Base-by-base conservation (phyloP, 2,113 vertebrate genomes). In the Bucco capensis region DNA sequence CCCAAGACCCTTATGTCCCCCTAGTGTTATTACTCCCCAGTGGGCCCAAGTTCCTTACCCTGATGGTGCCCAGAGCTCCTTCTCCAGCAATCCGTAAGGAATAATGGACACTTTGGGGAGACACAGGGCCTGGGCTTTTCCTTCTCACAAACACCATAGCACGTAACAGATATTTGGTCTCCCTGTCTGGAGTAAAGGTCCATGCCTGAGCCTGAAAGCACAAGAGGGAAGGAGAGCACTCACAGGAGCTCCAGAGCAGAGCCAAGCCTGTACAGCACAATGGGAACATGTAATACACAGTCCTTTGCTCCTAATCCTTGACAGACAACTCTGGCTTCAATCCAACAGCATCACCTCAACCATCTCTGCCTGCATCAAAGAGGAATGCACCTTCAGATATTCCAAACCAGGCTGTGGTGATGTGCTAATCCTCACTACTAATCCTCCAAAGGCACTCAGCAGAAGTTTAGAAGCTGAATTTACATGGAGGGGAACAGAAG, bases 151-250 rank as follows among this genome's bases (percentile, higher is more conserved):
- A 96, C 60, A 99, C 96, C 44, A 72, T 80, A 17, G 98, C 96
- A 91, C 79, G 98, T 86, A 98, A 92, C 40, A 96, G 95, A 87
- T 98, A 98, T 64, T 96, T 96, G 91, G 79, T 97, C 84, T 98
- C 93, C 72, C 97, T 97, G 77, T 95, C 49, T 28, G 99, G 99
- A 51, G 93, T 97, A 95, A 99, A 99, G 67, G 96, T 98, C 99
- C 99, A 99, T 0, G 73, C 95, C 94, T 99, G 98, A 23, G 96
- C 94, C 99, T 99, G 85, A 61, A 92, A 95, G 42, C 44, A 86
- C 57, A 95, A 65, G 19, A 67, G 14, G 4, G 27, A 74, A 64
- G 17, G 37, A 80, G 12, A 60, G 10, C 8, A 5, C 27, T 73
- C n/a, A 50, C 9, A 51, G 42, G 62, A 69, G 22, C 11, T 75